These are phyloP conservation scores for Agrilus cyanescens DNA, from an alignment of 2,888 invertebrate species.

Conservation along the genomic window DNA sequence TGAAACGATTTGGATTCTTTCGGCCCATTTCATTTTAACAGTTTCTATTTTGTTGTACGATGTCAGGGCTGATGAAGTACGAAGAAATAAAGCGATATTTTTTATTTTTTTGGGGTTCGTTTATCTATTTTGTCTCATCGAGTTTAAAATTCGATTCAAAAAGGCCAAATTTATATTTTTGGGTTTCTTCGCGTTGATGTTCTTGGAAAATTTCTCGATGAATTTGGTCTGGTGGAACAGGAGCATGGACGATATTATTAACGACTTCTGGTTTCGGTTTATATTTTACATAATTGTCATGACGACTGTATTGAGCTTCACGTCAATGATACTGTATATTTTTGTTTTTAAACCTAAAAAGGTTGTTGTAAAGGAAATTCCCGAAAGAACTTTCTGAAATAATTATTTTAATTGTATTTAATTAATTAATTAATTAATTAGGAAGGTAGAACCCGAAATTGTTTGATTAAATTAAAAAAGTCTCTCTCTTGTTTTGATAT, in stretches of 20 bases:
- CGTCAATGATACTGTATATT: slow-evolving; percentile 52
- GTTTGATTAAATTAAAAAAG: too few species aligned
- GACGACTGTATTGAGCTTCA: slow-evolving; percentile 46
- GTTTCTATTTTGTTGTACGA: slow-evolving; percentile 51
- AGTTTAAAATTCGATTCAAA: slow-evolving; percentile 67
- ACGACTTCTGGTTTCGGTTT: slow-evolving; percentile 59
- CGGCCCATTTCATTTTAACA: slow-evolving; percentile 54
- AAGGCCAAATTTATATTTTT: slow-evolving; percentile 58
- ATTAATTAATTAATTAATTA: too few species aligned
- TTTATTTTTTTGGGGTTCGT: slow-evolving; percentile 61
- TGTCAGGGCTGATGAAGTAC: slow-evolving; percentile 42
- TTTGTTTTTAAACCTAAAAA: slow-evolving; percentile 48
- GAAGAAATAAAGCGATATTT: slow-evolving; percentile 37
- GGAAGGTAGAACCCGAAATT: too few species aligned
- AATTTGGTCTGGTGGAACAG: slow-evolving; percentile 55
- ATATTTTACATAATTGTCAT: slow-evolving; percentile 49
- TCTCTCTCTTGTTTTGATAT: too few species aligned
- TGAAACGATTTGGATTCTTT: slow-evolving; percentile 46
- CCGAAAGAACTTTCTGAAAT: too few species aligned
- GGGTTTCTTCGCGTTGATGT: slow-evolving; percentile 53
- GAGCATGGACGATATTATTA: slow-evolving; percentile 39
- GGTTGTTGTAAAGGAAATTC: slow-evolving; percentile 23
- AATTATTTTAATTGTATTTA: too few species aligned
- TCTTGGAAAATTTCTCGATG: slow-evolving; percentile 54
- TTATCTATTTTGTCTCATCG: slow-evolving; percentile 64